Conservation (phyloP, 2,797 vertebrate species). For the Luscinia megarhynchos region DNA sequence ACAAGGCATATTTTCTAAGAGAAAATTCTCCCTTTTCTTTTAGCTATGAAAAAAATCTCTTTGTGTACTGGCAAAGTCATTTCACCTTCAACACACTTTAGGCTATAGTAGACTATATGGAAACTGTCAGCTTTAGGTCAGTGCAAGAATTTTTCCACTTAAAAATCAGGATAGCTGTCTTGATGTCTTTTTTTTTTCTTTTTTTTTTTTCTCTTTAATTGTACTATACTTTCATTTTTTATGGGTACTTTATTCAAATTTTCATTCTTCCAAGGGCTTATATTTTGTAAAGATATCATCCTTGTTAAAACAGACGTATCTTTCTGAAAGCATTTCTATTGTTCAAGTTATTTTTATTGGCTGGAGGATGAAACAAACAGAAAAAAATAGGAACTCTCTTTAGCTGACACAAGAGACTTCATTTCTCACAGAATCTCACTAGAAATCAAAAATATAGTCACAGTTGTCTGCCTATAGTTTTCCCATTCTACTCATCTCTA, state of each 20-base stretch:
- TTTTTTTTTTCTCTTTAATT: background rate
- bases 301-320: background rate
- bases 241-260: background rate
- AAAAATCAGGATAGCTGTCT: background rate
- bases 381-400: background rate
- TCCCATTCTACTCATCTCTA: background rate
- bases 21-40: background rate
- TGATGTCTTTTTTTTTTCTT: accelerated
- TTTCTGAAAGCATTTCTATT: background rate
- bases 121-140: background rate
- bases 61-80: background rate
- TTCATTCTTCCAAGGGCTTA: background rate
- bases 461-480: background rate
- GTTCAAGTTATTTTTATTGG: background rate
- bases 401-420: background rate
- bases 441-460: background rate
- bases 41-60: accelerated
- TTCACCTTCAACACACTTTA: background rate
- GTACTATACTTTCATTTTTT: background rate
- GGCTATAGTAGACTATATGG: background rate
- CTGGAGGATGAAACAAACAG: background rate
- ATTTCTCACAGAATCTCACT: background rate
- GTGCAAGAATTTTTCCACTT: background rate
- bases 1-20: background rate
- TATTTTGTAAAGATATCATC: background rate